A percentile compares a stretch with the other conserved stretches of the same genome.
Conservation (phyloP, 2,113 vertebrate species). For the Hystrix brachyura region DNA sequence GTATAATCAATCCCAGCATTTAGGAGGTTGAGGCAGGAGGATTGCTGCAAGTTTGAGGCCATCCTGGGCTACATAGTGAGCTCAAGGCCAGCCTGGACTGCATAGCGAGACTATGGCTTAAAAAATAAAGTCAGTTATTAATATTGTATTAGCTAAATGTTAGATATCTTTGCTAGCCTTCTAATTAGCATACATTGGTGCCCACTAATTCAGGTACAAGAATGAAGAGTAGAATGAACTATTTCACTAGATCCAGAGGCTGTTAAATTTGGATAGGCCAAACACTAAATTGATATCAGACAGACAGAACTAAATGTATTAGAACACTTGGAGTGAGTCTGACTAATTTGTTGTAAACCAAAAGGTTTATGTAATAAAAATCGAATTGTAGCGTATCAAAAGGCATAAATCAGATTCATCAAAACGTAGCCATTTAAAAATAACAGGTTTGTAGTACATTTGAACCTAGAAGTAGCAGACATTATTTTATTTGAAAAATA, state of each 20-base stretch:
- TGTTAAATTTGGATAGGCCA: slow-evolving; percentile 1
- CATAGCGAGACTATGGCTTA: too few species aligned
- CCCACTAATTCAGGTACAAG: not conserved
- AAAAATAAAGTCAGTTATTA: not conserved
- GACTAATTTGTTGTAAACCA: not conserved
- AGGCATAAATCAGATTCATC: not conserved
- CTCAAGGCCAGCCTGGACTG: too few species aligned
- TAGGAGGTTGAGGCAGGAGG: too few species aligned
- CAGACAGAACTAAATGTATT: not conserved
- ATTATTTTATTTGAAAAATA: not conserved
- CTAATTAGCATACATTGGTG: not conserved
- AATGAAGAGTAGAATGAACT: not conserved
- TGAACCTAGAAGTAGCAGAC: not conserved
- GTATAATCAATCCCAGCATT: too few species aligned
- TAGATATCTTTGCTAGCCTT: slow-evolving; percentile 11
- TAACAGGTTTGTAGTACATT: not conserved
- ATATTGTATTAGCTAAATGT: not conserved
- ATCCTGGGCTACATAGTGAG: too few species aligned
- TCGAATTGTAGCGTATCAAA: slow-evolving; percentile 37
- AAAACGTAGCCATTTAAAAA: slow-evolving; percentile 25
- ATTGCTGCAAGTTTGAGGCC: too few species aligned
- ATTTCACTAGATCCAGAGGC: not conserved
- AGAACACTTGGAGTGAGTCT: not conserved
- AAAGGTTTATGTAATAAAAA: not conserved
- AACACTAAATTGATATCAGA: not conserved